Conservation (phyloP, 2,113 vertebrate species). For the Etia nguti region DNA sequence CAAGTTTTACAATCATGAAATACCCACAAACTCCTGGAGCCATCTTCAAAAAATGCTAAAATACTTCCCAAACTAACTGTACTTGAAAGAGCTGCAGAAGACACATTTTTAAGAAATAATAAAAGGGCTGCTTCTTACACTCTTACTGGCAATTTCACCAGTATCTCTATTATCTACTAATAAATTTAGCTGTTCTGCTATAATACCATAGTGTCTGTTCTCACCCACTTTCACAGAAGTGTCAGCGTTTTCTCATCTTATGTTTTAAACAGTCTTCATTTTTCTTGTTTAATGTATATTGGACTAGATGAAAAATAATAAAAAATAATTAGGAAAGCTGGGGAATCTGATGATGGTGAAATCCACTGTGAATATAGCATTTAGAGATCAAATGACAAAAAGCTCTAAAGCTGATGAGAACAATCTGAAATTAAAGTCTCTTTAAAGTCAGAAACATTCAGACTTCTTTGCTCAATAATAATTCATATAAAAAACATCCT, state of each 20-base stretch:
- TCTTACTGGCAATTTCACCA: background rate
- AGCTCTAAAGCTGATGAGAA: too few species aligned
- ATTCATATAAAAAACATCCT: too few species aligned
- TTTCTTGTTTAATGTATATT: background rate
- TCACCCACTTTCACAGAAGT: background rate
- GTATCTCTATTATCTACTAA: background rate
- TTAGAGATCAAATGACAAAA: too few species aligned
- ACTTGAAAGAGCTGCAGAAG: fast-evolving
- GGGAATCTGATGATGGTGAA: background rate
- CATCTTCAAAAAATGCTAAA: fast-evolving
- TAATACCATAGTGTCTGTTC: background rate
- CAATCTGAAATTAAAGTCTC: too few species aligned
- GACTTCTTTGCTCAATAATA: too few species aligned
- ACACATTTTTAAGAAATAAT: background rate
- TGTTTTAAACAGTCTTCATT: background rate
- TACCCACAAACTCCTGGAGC: background rate
- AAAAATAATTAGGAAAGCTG: background rate
- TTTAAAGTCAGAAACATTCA: too few species aligned
- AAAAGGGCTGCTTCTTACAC: background rate
- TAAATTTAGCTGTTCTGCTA: fast-evolving
- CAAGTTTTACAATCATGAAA: background rate
- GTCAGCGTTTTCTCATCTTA: fast-evolving
- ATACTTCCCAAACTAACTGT: background rate
- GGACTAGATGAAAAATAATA: fast-evolving
- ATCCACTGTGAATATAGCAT: too few species aligned